Evolutionary conservation across 2,797 vertebrate genomes (phyloP), one percentile per base, ranked within the genome.

Genomic region (Rhyacichthys aspro): DNA sequence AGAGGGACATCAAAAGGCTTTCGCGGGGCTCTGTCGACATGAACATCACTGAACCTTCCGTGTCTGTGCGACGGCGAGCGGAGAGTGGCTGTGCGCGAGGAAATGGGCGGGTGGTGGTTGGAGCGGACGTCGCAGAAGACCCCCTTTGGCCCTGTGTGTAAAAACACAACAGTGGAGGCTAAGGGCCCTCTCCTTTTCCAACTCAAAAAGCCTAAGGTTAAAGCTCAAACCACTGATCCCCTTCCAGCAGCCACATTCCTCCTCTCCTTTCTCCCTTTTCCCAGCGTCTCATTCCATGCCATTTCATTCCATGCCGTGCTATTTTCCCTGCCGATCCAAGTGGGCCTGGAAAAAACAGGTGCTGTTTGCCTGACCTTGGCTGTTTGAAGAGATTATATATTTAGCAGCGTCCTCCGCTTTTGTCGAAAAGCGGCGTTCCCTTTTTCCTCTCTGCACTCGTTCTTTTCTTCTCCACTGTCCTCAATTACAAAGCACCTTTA

Each of bases 241-340:
- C 45, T 84, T 92, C 91, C 89, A 92, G 79, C 60, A 74, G 74
- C 77, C 74, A 79, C 81, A 81, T 86, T 90, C 85, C 78, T 83
- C 59, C 53, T 77, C 61, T 73, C 66, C 72, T 78, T 32, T 81
- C 64, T 59, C 54, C 49, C 17, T 7, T 17, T 50, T 74, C 53
- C 56, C 74, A 49, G 2, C 70, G 57, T 72, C 53, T 76, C 60
- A 65, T 78, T 74, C 78, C 32, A 11, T 75, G 76, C 81, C 82
- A 68, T 72, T 70, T 71, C 47, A 17, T 63, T 55, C 39, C 19
- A 16, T 43, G 23, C 39, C 4, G 48, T 45, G 63, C 72, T 59
- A 55, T 53, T 61, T 19, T 5, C 18, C 50, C 72, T 47, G 64
- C 59, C 54, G 17, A 72, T 78, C 42, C 45, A 28, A 48, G 65